Evolutionary conservation across 2,113 vertebrate genomes (phyloP).

Genomic region (Antechinus flavipes): DNA sequence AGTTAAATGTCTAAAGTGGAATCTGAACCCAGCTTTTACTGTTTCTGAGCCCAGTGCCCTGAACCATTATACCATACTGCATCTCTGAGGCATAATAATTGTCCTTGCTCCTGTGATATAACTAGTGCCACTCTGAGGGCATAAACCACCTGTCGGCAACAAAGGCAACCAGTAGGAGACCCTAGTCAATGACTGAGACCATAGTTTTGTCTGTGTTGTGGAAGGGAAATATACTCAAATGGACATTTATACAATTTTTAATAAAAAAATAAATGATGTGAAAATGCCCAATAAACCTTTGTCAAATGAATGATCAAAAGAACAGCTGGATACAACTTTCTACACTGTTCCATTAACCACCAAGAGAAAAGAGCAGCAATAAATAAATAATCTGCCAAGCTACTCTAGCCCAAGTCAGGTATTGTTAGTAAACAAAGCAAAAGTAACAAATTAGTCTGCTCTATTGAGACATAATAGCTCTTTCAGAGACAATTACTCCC

Average conservation of each 20-base stretch:
- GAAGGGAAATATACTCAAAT: neutral
- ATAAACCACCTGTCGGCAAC: conserved; percentile 33
- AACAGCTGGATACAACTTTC: conserved; percentile 7
- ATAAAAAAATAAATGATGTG: neutral
- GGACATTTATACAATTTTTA: neutral
- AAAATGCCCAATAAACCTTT: neutral
- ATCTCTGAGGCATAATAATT: neutral
- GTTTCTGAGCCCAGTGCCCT: neutral
- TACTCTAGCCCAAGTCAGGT: conserved; percentile 12
- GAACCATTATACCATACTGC: neutral
- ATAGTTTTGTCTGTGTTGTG: neutral
- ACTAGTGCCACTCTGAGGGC: neutral
- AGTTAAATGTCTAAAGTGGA: neutral
- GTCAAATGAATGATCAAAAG: neutral
- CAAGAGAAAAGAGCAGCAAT: conserved; percentile 41
- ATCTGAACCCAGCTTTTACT: neutral
- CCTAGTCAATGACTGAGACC: neutral
- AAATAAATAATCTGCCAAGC: neutral
- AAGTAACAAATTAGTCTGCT: neutral
- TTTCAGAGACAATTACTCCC: conserved; percentile 26
- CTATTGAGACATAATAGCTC: conserved; percentile 30
- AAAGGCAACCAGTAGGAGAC: neutral
- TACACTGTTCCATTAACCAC: neutral
- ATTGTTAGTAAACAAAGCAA: conserved; percentile 36
- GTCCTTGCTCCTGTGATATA: neutral